Evolutionary conservation across 1,140 invertebrate species (phyloP), one percentile per base, ranked within the genome.

Genomic region (Aporrectodea caliginosa): DNA sequence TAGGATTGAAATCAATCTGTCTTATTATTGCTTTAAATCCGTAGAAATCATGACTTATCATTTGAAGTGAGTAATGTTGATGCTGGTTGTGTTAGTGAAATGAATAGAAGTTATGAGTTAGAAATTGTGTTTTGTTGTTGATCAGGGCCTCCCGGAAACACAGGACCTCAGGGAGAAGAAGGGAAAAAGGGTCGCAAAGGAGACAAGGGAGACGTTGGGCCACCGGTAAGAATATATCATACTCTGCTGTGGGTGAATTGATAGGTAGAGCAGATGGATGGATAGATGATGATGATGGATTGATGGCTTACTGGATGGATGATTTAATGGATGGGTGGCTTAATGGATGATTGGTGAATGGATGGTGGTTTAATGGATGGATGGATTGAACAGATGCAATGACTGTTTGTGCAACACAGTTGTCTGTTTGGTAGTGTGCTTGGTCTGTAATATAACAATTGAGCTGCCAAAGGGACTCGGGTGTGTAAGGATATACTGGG

Each of bases 171-270:
- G 27, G 78, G 78, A 1, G 78, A 72, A 16, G 70, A 79, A 73
- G 78, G 78, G n/a, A 79, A 73, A 35, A 34, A 43, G 31, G 78
- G 78, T 2, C 31, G 2, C 14, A 79, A 79, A 35, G 78, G 78
- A 1, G 78, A 79, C 2, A 43, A 29, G 30, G 78, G 78, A 73
- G 29, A 72, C 16, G 78, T 34, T 35, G 78, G 78, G 14, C 72
- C 31, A 16, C 32, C 78, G 70, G 78, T 79, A 72, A 14, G 27
- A 16, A 16, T 68, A 16, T 68, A 16, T 73, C 72, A n/a, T n/a
- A n/a, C n/a, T n/a, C n/a, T n/a, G n/a, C n/a, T n/a, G n/a, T n/a
- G n/a, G n/a, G n/a, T n/a, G n/a, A n/a, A n/a, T n/a, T n/a, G n/a
- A n/a, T n/a, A n/a, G n/a, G n/a, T n/a, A n/a, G n/a, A n/a, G n/a